Evolutionary conservation across 2,797 vertebrate species (phyloP).

Genomic region (Taenioides sp.): DNA sequence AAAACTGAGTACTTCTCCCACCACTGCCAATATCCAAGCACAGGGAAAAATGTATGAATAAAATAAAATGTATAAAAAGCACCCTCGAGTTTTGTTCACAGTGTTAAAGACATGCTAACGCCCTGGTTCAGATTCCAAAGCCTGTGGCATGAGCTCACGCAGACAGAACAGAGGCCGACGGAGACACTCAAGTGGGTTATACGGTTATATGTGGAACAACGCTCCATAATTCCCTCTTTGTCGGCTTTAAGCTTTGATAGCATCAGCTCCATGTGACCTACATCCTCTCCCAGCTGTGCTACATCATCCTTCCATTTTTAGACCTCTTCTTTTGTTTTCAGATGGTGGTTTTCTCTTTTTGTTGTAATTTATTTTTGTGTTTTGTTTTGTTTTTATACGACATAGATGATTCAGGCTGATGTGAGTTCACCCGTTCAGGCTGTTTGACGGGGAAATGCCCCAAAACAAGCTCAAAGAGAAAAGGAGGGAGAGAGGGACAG

Average conservation of each 20-base stretch:
- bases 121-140: too few species aligned
- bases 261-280: conserved; percentile 63
- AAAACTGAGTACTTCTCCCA: too few species aligned
- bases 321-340: background rate
- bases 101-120: too few species aligned
- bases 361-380: background rate
- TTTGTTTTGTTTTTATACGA: conserved; percentile 16
- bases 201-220: conserved; percentile 40
- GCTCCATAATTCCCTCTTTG: conserved; percentile 56
- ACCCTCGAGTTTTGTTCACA: too few species aligned
- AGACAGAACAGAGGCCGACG: too few species aligned
- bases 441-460: conserved; percentile 43
- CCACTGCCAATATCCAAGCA: too few species aligned
- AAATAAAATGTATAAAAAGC: too few species aligned
- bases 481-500: background rate
- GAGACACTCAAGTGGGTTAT: conserved; percentile 32
- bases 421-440: conserved; percentile 57
- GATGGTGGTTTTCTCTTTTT: background rate
- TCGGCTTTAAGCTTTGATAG: conserved; percentile 64
- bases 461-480: conserved; percentile 12
- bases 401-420: conserved; percentile 60
- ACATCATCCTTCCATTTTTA: conserved; percentile 44
- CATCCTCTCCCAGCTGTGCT: conserved; percentile 63
- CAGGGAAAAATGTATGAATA: too few species aligned
- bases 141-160: too few species aligned